phyloP scores from a whole-genome alignment of 2,113 vertebrate species.

The Prunella fulvescens region DNA sequence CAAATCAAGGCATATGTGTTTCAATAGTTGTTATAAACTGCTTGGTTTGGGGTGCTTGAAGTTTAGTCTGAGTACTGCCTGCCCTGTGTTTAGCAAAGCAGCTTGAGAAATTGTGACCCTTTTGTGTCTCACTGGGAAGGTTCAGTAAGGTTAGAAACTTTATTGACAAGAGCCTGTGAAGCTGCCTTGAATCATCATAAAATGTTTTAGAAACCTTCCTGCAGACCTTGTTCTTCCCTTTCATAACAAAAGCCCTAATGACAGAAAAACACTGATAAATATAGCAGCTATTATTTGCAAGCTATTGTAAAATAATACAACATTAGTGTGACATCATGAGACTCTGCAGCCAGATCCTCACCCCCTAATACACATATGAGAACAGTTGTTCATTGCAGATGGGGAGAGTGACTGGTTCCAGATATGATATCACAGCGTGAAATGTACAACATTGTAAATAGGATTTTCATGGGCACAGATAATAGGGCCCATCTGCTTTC shows the following conservation, averaged over 20 bases:
- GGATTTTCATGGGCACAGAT: conserved; percentile 76
- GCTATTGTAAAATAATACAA: conserved; percentile 69
- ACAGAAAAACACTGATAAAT: conserved; percentile 58
- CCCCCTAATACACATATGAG: conserved; percentile 61
- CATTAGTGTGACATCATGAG: conserved; percentile 74
- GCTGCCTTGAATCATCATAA: neutral
- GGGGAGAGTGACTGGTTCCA: conserved; percentile 77
- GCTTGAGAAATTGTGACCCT: neutral
- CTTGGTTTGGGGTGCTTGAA: neutral
- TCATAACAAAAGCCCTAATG: conserved; percentile 31
- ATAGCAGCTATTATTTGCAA: conserved; percentile 63
- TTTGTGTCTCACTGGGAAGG: neutral
- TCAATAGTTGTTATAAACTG: neutral
- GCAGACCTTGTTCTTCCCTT: conserved; percentile 15
- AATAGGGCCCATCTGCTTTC: conserved; percentile 78
- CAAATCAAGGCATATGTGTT: neutral
- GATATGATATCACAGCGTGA: conserved; percentile 83
- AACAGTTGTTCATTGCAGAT: conserved; percentile 84
- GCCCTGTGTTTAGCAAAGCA: neutral
- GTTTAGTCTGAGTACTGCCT: neutral
- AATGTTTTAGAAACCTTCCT: conserved; percentile 27
- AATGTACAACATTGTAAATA: conserved; percentile 79
- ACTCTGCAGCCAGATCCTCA: conserved; percentile 63
- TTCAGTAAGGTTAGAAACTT: neutral
- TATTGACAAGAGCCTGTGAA: neutral